Conservation (phyloP, 1,140 invertebrate genomes). For the Acyrthosiphon pisum region DNA sequence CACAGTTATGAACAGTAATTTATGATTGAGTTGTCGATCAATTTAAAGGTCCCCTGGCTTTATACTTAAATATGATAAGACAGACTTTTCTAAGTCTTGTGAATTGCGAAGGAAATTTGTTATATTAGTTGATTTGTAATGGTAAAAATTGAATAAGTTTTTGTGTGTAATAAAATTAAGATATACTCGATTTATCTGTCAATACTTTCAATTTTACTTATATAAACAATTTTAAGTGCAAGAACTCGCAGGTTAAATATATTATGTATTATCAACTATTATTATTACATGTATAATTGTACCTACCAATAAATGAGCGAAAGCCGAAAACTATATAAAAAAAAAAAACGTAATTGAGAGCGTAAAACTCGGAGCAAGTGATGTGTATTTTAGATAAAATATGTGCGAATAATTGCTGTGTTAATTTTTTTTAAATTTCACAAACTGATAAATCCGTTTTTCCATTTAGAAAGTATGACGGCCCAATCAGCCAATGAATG, state of each 20-base stretch:
- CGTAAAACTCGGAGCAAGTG: background rate
- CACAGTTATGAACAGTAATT: no score
- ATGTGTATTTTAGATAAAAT: background rate
- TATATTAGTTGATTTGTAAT: background rate
- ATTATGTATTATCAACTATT: no score
- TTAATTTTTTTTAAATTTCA: background rate
- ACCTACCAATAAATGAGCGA: background rate
- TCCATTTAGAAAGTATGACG: background rate
- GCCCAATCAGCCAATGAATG: background rate
- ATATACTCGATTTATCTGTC: no score
- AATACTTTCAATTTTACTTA: no score
- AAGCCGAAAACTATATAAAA: background rate
- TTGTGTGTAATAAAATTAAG: background rate
- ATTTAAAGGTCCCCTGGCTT: background rate
- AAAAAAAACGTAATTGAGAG: no score
- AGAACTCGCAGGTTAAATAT: no score
- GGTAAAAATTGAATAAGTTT: background rate
- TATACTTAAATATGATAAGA: background rate
- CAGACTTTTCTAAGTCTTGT: background rate
- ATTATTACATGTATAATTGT: background rate
- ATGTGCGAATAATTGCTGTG: background rate
- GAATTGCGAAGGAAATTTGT: background rate
- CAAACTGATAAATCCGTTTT: no score
- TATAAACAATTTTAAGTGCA: no score
- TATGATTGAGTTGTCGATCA: background rate